phyloP scores from a whole-genome alignment of 2,797 vertebrate species.

The Enteromius radiatus region DNA sequence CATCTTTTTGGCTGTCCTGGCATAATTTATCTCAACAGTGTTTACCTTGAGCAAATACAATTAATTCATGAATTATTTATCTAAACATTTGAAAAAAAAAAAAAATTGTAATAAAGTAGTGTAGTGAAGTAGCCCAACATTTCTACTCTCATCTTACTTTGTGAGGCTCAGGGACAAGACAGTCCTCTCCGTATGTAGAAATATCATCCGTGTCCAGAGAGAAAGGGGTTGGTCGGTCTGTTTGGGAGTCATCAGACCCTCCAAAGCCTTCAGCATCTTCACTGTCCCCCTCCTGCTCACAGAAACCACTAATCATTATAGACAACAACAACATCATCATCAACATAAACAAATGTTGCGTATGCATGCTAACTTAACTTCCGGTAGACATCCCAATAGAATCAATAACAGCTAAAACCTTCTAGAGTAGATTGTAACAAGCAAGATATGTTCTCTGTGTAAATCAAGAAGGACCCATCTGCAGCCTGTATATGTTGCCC shows the following conservation, averaged over 20 bases:
- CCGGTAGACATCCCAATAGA: no score
- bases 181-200: slow-evolving; percentile 80
- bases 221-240: slow-evolving; percentile 36
- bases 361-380: no score
- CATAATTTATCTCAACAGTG: slow-evolving; percentile 89
- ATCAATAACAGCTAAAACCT: no score
- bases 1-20: slow-evolving; percentile 92
- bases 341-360: no score
- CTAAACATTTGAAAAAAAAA: neutral
- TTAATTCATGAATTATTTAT: neutral
- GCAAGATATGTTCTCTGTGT: no score
- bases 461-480: no score
- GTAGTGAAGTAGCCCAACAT: neutral
- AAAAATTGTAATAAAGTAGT: no score
- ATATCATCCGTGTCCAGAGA: slow-evolving; percentile 62
- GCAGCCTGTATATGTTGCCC: no score
- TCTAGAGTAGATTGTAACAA: no score
- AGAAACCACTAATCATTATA: slow-evolving; percentile 1
- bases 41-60: slow-evolving; percentile 78
- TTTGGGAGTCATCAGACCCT: slow-evolving; percentile 66
- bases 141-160: slow-evolving; percentile 75
- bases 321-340: no score
- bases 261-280: slow-evolving; percentile 74
- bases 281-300: slow-evolving; percentile 81
- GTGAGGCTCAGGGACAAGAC: slow-evolving; percentile 89